Conservation (phyloP, 1,140 invertebrate species). For the Calliphora vicina region DNA sequence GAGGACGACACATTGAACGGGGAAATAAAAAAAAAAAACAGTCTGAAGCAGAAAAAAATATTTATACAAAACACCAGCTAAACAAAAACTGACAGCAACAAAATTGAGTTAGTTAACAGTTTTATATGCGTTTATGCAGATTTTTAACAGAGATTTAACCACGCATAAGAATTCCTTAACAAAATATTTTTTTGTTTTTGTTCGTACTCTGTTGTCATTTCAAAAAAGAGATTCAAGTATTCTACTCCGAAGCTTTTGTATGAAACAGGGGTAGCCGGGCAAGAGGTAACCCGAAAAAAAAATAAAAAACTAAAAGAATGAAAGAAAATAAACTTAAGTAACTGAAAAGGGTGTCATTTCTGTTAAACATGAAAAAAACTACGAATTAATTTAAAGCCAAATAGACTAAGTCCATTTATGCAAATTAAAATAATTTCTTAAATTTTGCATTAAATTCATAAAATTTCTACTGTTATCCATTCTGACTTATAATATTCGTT, state of each 20-base stretch:
- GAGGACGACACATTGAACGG: conserved; percentile 7
- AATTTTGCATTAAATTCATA: background rate
- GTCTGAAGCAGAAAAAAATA: background rate
- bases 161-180: conserved; percentile 34
- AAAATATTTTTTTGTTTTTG: background rate
- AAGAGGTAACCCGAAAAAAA: background rate
- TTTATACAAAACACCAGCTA: conserved; percentile 34
- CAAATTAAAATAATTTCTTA: background rate
- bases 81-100: conserved; percentile 60
- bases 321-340: background rate
- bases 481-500: no score
- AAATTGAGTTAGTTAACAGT: conserved; percentile 64
- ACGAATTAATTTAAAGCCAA: background rate
- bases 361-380: conserved; percentile 14
- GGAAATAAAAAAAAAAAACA: background rate
- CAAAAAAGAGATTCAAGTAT: no score
- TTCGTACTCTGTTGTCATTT: no score
- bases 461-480: no score
- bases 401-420: background rate
- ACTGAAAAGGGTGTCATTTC: conserved; percentile 30
- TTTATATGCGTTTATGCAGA: conserved; percentile 60
- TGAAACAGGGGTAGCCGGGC: background rate
- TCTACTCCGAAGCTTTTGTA: background rate
- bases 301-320: background rate
- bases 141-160: conserved; percentile 44